A percentile compares a stretch with the other conserved stretches of the same genome.
Conservation (phyloP, 37 sponge, comb jelly and placozoan genomes). For the Bolinopsis microptera region DNA sequence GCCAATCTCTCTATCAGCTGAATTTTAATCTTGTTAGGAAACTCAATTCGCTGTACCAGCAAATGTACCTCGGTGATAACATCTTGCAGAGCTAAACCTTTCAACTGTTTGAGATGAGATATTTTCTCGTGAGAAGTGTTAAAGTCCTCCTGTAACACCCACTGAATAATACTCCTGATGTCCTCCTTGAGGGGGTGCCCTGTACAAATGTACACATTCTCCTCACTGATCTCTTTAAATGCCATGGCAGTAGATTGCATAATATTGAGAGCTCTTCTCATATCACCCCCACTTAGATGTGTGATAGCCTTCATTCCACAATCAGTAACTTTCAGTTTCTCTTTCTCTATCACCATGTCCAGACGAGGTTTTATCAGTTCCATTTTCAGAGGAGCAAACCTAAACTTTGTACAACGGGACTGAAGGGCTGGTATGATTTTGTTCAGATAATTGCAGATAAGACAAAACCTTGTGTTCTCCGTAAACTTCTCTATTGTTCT, state of each 20-base stretch:
- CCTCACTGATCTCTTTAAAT: constrained; percentile 76
- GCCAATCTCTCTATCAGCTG: constrained; percentile 85
- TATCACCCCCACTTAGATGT: constrained; percentile 84
- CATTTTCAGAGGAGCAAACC: constrained; percentile 88
- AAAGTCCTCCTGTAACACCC: constrained; percentile 93
- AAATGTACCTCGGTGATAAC: constrained; percentile 85
- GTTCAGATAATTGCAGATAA: constrained; percentile 95
- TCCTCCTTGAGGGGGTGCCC: constrained; percentile 92
- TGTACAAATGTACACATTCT: constrained; percentile 85
- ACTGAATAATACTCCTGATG: constrained; percentile 86
- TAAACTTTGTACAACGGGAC: constrained; percentile 93
- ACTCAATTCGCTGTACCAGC: constrained; percentile 88
- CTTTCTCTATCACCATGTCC: constrained; percentile 79
- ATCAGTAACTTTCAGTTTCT: constrained; percentile 77
- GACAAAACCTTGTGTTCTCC: constrained; percentile 94
- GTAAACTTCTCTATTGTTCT: constrained; percentile 96
- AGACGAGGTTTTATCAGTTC: constrained; percentile 84
- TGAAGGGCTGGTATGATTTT: constrained; percentile 97
- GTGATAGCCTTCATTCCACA: constrained; percentile 88
- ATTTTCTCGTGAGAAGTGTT: constrained; percentile 70
- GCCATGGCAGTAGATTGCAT: constrained; percentile 93
- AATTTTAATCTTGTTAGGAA: constrained; percentile 80
- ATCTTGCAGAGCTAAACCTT: constrained; percentile 92
- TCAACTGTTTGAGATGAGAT: constrained; percentile 80
- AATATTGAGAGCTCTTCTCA: constrained; percentile 94